Conservation (phyloP, 1,140 invertebrate species). For the Drosophila takahashii region DNA sequence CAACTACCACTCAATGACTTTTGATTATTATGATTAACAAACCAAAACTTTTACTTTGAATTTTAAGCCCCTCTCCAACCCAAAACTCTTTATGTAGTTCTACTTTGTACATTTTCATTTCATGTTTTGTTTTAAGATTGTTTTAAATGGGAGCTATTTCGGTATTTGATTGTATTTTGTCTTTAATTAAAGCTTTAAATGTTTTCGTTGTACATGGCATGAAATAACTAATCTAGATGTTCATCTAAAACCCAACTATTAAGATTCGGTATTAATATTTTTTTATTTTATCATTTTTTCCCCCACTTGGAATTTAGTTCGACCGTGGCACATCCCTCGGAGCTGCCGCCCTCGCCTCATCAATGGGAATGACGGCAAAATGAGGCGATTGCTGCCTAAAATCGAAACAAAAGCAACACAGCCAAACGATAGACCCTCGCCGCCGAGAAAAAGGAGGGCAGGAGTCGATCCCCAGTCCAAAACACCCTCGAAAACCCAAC, state of each 20-base stretch:
- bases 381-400: constrained; percentile 85
- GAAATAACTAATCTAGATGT: constrained; percentile 27
- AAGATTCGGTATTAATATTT: constrained; percentile 13
- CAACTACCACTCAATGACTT: constrained; percentile 49
- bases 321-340: constrained; percentile 98
- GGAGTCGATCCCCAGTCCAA: constrained; percentile 8
- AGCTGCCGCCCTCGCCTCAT: constrained; percentile 98
- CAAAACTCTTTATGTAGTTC: constrained; percentile 28
- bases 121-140: constrained; percentile 33
- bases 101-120: constrained; percentile 47
- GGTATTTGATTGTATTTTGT: constrained; percentile 30
- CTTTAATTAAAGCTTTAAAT: constrained; percentile 32
- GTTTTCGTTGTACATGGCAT: constrained; percentile 38
- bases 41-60: constrained; percentile 42
- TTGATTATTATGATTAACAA: constrained; percentile 40
- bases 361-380: constrained; percentile 95
- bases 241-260: neutral
- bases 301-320: constrained; percentile 87
- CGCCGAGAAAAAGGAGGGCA: constrained; percentile 16
- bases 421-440: constrained; percentile 34
- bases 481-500: constrained; percentile 19
- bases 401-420: constrained; percentile 62
- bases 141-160: constrained; percentile 45
- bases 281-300: constrained; percentile 7
- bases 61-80: constrained; percentile 24